These are phyloP conservation scores for Darevskia mixta DNA, from an alignment of 2,797 vertebrate genomes.

Conservation along the genomic window DNA sequence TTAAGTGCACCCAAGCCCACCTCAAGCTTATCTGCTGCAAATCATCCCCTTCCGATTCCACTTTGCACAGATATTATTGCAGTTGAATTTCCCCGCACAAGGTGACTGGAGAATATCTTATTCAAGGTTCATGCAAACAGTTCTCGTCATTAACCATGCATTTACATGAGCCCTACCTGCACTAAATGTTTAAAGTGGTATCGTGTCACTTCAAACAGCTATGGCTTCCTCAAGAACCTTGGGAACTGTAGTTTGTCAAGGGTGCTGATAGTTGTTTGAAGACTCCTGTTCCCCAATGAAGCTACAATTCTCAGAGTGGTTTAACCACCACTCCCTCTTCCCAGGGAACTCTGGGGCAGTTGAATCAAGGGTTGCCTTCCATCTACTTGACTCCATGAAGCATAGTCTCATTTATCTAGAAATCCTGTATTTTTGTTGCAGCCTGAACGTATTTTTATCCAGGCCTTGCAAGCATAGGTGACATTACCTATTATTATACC, in stretches of 20 bases:
- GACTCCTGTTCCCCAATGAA: too few species aligned
- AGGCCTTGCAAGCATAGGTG: not conserved
- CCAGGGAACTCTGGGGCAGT: not conserved
- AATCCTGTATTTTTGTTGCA: not conserved
- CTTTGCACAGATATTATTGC: not conserved
- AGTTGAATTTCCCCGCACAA: not conserved
- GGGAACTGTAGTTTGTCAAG: too few species aligned
- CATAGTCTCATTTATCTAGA: not conserved
- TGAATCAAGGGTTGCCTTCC: not conserved
- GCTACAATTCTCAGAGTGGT: too few species aligned
- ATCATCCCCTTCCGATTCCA: not conserved
- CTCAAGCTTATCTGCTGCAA: not conserved
- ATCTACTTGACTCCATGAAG: not conserved
- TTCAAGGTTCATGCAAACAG: too few species aligned
- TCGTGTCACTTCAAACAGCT: too few species aligned
- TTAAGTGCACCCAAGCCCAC: not conserved
- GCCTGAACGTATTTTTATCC: not conserved
- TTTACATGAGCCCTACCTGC: too few species aligned
- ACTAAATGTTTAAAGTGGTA: too few species aligned
- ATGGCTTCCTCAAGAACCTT: too few species aligned
- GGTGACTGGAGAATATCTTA: too few species aligned
- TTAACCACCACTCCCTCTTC: too few species aligned
- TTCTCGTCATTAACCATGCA: not conserved
- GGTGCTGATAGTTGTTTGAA: too few species aligned
- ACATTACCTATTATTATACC: not conserved